Conservation (phyloP, 2,113 vertebrate species). For the Saccopteryx bilineata region DNA sequence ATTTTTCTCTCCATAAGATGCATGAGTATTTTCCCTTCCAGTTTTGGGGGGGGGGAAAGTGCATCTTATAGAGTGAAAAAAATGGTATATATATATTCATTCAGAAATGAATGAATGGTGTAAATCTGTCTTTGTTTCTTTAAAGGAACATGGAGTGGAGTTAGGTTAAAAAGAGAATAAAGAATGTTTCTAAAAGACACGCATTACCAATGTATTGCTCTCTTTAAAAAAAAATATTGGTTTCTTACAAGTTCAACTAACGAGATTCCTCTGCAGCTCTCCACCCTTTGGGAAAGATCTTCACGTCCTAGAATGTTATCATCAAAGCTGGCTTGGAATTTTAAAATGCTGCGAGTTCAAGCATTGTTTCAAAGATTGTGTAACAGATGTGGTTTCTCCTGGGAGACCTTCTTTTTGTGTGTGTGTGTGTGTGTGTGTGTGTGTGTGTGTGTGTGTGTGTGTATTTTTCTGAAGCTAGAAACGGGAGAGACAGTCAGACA, state of each 20-base stretch:
- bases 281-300: slow-evolving; percentile 62
- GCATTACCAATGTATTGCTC: slow-evolving; percentile 21
- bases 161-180: slow-evolving; percentile 57
- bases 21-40: too few relatives aligned
- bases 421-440: too few relatives aligned
- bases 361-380: slow-evolving; percentile 77
- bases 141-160: neutral
- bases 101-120: neutral
- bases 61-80: too few relatives aligned
- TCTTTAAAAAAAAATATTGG: slow-evolving; percentile 26
- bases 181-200: slow-evolving; percentile 56
- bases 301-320: slow-evolving; percentile 70
- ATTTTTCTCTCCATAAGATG: too few relatives aligned
- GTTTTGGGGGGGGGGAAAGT: too few relatives aligned
- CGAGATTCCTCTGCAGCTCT: neutral
- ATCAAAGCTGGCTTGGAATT: slow-evolving; percentile 75
- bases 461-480: too few relatives aligned
- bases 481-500: too few relatives aligned
- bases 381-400: slow-evolving; percentile 75
- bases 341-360: slow-evolving; percentile 67
- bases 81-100: too few relatives aligned
- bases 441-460: too few relatives aligned
- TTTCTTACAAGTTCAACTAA: slow-evolving; percentile 63
- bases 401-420: slow-evolving; percentile 57
- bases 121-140: neutral